These are phyloP conservation scores for Brachionus sp. DNA, from an alignment of 1,140 invertebrate species.

Conservation along the genomic window DNA sequence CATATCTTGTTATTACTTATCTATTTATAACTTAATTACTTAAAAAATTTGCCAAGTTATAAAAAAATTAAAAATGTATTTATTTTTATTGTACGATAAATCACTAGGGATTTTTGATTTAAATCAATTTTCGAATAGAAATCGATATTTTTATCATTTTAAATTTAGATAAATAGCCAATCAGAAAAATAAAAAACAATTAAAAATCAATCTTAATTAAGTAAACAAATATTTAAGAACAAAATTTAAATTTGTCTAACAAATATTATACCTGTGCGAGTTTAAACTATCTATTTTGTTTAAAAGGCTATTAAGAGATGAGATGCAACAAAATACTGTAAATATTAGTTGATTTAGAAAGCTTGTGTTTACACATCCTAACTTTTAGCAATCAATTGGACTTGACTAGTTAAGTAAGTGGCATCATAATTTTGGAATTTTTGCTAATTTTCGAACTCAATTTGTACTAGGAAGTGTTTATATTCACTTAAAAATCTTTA, in stretches of 20 bases:
- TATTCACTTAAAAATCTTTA: conserved; percentile 35
- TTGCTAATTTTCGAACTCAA: conserved; percentile 29
- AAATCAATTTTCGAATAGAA: background rate
- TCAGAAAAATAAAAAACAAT: background rate
- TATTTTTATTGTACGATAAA: conserved; percentile 14
- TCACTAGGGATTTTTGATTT: background rate
- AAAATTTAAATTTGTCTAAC: background rate
- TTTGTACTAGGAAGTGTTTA: conserved; percentile 21
- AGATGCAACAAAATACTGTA: background rate
- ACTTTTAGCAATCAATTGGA: background rate
- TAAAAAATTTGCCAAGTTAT: background rate
- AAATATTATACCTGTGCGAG: conserved; percentile 37
- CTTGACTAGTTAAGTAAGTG: background rate
- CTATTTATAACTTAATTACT: conserved; percentile 14
- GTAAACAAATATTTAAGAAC: conserved; percentile 19
- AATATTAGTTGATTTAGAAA: conserved; percentile 31
- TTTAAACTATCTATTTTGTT: conserved; percentile 22
- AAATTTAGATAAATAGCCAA: background rate
- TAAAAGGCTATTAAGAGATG: background rate
- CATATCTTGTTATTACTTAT: conserved; percentile 1
- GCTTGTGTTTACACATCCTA: background rate
- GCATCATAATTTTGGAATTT: conserved; percentile 30
- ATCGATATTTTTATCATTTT: background rate
- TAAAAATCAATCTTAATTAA: background rate
- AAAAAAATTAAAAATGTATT: background rate